Evolutionary conservation across 2,113 vertebrate genomes (phyloP).

Genomic region (Sakesphorus luctuosus): DNA sequence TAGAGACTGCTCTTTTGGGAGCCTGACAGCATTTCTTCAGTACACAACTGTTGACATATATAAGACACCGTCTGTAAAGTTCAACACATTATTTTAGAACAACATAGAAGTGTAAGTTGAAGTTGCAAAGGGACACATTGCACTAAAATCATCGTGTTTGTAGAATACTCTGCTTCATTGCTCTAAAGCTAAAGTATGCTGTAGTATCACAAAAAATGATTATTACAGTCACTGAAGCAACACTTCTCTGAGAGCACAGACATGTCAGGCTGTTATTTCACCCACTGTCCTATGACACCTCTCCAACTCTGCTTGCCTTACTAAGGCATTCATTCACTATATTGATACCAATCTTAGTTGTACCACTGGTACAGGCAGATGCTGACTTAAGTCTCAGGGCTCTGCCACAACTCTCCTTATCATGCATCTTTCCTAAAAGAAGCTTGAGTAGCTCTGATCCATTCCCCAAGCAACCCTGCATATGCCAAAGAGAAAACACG

Average conservation of each 20-base stretch:
- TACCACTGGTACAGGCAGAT: not conserved
- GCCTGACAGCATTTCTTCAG: constrained; percentile 30
- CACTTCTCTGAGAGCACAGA: not conserved
- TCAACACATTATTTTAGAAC: not conserved
- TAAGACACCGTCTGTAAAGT: constrained; percentile 46
- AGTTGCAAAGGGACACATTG: constrained; percentile 40
- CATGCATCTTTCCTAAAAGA: not conserved
- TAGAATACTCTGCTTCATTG: constrained; percentile 31
- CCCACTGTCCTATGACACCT: not conserved
- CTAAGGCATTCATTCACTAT: not conserved
- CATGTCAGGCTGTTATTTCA: not conserved
- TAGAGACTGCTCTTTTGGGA: constrained; percentile 29
- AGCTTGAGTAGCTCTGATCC: not conserved
- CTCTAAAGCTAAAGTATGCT: not conserved
- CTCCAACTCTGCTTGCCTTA: not conserved
- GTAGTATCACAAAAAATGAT: constrained; percentile 31
- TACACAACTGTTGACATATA: constrained; percentile 33
- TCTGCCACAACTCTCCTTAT: not conserved
- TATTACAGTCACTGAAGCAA: not conserved
- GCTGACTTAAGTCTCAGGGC: not conserved
- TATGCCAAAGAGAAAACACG: not conserved
- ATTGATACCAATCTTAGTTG: not conserved
- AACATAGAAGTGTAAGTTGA: constrained; percentile 44
- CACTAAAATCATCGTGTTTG: not conserved
- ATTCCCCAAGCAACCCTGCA: not conserved